phyloP scores from a whole-genome alignment of 2,888 invertebrate genomes.

The Heliconius erato region DNA sequence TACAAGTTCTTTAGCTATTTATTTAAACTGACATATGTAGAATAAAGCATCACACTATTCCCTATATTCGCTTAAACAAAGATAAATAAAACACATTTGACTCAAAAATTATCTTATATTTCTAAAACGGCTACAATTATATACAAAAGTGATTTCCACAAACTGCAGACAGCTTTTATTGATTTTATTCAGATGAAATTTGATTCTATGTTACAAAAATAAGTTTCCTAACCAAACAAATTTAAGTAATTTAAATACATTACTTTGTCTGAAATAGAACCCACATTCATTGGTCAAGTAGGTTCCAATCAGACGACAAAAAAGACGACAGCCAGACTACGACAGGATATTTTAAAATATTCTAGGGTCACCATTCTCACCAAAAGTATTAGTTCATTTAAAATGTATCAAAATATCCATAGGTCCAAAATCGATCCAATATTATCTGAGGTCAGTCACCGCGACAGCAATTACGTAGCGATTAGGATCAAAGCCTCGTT shows the following conservation, averaged over 20 bases:
- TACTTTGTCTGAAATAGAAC: background rate
- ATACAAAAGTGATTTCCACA: background rate
- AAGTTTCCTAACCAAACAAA: background rate
- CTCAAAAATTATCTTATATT: no score
- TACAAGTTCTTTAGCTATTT: no score
- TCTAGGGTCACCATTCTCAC: background rate
- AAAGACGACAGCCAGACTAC: background rate
- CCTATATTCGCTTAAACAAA: no score
- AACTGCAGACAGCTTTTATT: no score
- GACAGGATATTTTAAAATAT: background rate
- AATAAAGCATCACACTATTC: no score
- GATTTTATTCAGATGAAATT: background rate
- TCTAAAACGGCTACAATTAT: background rate
- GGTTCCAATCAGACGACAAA: background rate
- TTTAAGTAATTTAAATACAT: background rate
- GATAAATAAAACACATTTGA: no score
- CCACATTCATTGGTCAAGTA: background rate
- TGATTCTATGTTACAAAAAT: background rate
- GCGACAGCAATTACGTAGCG: conserved; percentile 14
- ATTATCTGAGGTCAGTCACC: conserved; percentile 31
- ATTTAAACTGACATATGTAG: no score
- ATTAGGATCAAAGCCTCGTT: conserved; percentile 31
- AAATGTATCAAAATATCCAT: no score
- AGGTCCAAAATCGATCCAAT: conserved; percentile 26
- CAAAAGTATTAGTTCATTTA: background rate